Conservation (phyloP, 2,113 vertebrate genomes). For the Stegastes partitus region DNA sequence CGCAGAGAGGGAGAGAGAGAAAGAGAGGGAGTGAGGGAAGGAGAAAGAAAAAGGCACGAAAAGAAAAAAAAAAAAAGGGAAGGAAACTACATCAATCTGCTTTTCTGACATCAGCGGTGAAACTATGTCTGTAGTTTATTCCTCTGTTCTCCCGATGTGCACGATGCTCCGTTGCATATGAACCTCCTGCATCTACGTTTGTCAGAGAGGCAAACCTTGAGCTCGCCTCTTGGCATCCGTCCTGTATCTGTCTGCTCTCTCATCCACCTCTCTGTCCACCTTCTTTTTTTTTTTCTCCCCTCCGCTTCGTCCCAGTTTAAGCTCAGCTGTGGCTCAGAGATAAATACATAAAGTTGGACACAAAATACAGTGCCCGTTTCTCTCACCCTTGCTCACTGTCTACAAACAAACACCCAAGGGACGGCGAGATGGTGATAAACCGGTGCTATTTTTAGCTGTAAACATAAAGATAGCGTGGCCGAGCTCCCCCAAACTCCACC, state of each 20-base stretch:
- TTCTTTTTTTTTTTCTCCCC: constrained; percentile 1
- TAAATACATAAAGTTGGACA: constrained; percentile 57
- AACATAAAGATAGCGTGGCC: constrained; percentile 58
- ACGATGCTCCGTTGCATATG: constrained; percentile 10
- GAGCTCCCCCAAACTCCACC: constrained; percentile 35
- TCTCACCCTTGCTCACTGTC: constrained; percentile 30
- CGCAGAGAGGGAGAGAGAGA: constrained; percentile 23
- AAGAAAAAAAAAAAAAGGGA: not conserved
- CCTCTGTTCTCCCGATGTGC: not conserved
- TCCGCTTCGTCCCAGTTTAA: constrained; percentile 38
- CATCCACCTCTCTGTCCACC: constrained; percentile 23
- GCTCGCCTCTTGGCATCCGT: constrained; percentile 23
- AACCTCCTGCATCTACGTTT: constrained; percentile 30
- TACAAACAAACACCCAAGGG: constrained; percentile 38
- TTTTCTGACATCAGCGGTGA: constrained; percentile 58
- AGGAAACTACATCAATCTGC: constrained; percentile 48
- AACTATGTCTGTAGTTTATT: constrained; percentile 67
- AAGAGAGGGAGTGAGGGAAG: constrained; percentile 14
- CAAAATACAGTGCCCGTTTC: constrained; percentile 5
- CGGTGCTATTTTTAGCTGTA: constrained; percentile 68
- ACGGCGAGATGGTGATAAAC: constrained; percentile 56
- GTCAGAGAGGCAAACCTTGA: constrained; percentile 41
- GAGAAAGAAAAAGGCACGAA: not conserved
- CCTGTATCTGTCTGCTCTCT: not conserved
- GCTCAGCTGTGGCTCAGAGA: constrained; percentile 57